Evolutionary conservation across 2,888 invertebrate species (phyloP).

Genomic region (Aproaerema taeniolella): DNA sequence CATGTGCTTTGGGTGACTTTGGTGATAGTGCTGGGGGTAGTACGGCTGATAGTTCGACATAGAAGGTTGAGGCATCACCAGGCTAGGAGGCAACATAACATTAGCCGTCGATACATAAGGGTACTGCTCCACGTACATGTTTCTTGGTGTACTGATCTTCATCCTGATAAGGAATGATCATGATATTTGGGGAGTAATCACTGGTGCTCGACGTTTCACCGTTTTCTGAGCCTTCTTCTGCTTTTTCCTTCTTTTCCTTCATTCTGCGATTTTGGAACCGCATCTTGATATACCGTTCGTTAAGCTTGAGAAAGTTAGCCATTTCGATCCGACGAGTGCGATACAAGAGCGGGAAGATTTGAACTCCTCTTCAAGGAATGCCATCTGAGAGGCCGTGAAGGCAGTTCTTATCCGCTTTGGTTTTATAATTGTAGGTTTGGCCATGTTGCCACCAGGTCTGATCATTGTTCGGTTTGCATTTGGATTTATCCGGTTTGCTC

Average conservation of each 20-base stretch:
- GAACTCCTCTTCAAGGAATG: constrained; percentile 86
- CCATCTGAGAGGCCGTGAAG: constrained; percentile 85
- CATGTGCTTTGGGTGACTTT: constrained; percentile 28
- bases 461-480: background rate
- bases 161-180: no score
- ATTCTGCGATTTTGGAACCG: constrained; percentile 91
- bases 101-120: constrained; percentile 26
- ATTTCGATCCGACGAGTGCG: constrained; percentile 84
- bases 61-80: constrained; percentile 20
- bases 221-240: constrained; percentile 41
- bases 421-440: constrained; percentile 34
- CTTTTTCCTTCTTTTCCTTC: constrained; percentile 82
- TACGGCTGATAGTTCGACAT: constrained; percentile 23
- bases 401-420: constrained; percentile 85
- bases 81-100: constrained; percentile 17
- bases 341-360: constrained; percentile 80
- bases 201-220: constrained; percentile 43
- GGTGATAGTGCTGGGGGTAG: constrained; percentile 25
- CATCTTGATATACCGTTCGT: constrained; percentile 80
- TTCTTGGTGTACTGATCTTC: background rate
- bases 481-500: constrained; percentile 14
- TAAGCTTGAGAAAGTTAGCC: constrained; percentile 30
- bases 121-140: constrained; percentile 27
- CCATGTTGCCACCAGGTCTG: background rate
- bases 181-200: background rate